Evolutionary conservation across 2,797 vertebrate genomes (phyloP).

Genomic region (Chaunax sp.): DNA sequence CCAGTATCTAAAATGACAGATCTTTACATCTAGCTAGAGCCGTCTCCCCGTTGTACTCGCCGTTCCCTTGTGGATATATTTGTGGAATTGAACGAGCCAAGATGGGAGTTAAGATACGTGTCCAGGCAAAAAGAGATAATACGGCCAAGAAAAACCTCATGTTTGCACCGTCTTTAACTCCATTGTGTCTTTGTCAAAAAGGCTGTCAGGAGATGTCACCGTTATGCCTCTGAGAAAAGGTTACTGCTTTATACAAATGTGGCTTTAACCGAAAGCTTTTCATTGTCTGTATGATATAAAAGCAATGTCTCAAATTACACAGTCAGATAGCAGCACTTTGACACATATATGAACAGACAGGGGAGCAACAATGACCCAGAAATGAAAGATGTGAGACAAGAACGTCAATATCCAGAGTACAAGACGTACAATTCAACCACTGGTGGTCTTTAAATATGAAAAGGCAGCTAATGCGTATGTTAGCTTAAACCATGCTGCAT

Average conservation of each 20-base stretch:
- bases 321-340: background rate
- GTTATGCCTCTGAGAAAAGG: background rate
- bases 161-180: conserved; percentile 1
- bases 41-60: background rate
- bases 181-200: background rate
- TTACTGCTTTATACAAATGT: conserved; percentile 5
- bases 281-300: conserved; percentile 8
- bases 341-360: background rate
- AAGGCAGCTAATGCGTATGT: too few species aligned
- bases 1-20: conserved; percentile 9
- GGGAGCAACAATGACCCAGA: background rate
- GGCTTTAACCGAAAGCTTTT: conserved; percentile 7
- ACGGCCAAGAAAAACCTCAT: background rate
- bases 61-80: background rate
- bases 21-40: conserved; percentile 4
- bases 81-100: conserved; percentile 3
- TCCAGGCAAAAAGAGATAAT: background rate
- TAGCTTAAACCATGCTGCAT: too few species aligned
- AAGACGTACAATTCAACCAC: background rate
- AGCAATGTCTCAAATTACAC: conserved; percentile 1
- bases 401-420: background rate
- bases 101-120: background rate
- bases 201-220: conserved; percentile 6
- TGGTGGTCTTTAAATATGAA: background rate
- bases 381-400: background rate